phyloP scores from a whole-genome alignment of 2,797 vertebrate genomes.

The Sebastes kiyomatsui region DNA sequence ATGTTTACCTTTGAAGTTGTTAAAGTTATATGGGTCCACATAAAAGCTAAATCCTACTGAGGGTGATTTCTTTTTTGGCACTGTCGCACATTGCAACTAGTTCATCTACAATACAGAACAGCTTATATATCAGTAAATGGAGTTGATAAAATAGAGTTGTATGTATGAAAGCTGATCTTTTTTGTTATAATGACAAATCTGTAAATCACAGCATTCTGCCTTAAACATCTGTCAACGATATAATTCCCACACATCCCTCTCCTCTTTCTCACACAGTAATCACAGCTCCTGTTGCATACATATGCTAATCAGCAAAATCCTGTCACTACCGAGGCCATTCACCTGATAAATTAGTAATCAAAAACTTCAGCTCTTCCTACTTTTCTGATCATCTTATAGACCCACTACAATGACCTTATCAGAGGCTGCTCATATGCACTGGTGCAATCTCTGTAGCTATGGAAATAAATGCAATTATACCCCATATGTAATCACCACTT shows the following conservation, averaged over 20 bases:
- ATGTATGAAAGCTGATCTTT: not conserved
- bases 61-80: not conserved
- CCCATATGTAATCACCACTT: not conserved
- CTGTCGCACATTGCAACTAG: not conserved
- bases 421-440: constrained; percentile 10
- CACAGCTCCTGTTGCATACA: constrained; percentile 34
- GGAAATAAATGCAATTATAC: not conserved
- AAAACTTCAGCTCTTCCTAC: constrained; percentile 17
- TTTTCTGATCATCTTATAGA: constrained; percentile 16
- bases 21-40: not conserved
- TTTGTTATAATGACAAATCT: not conserved
- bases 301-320: constrained; percentile 49
- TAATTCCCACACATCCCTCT: not conserved
- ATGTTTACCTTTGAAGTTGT: not conserved
- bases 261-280: constrained; percentile 14
- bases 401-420: constrained; percentile 7
- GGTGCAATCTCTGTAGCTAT: not conserved
- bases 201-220: not conserved
- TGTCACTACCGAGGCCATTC: constrained; percentile 29
- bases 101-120: not conserved
- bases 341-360: constrained; percentile 51
- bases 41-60: not conserved
- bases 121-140: not conserved
- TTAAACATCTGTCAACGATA: not conserved
- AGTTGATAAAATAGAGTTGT: not conserved